Conservation (phyloP, 2,113 vertebrate genomes). For the Pygathrix nemaeus region DNA sequence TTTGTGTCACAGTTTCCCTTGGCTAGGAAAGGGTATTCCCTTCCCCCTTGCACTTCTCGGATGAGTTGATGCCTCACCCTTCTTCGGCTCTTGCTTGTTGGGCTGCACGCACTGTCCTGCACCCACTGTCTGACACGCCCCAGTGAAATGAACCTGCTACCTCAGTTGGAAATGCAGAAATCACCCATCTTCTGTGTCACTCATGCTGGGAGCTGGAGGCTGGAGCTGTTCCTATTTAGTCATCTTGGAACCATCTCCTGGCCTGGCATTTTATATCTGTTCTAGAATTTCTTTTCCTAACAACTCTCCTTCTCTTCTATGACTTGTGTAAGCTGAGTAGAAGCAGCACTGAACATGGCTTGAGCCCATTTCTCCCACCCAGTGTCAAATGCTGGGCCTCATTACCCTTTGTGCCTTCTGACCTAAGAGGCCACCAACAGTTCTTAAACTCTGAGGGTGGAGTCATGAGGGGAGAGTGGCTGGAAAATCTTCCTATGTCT, state of each 20-base stretch:
- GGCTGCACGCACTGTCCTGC: too few species aligned
- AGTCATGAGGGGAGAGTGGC: not conserved
- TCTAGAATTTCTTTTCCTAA: not conserved
- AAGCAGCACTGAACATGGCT: not conserved
- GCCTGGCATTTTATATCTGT: not conserved
- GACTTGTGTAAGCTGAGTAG: not conserved
- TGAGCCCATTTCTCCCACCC: not conserved
- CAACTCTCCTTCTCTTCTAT: not conserved
- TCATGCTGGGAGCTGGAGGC: too few species aligned
- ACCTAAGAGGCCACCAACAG: not conserved
- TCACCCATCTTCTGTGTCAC: too few species aligned
- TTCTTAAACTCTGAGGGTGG: not conserved
- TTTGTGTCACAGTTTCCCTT: too few species aligned
- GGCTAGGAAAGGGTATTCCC: too few species aligned
- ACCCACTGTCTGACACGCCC: too few species aligned
- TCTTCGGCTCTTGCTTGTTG: too few species aligned
- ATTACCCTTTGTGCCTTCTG: not conserved
- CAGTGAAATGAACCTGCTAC: too few species aligned
- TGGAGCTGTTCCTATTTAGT: too few species aligned
- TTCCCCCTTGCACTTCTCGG: fast-evolving
- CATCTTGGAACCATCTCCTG: too few species aligned
- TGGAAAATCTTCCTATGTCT: not conserved
- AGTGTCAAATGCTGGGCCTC: not conserved
- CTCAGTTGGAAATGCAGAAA: too few species aligned
- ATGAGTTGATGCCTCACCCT: too few species aligned